Conservation (phyloP, 2,113 vertebrate genomes). For the Oryzias javanicus region DNA sequence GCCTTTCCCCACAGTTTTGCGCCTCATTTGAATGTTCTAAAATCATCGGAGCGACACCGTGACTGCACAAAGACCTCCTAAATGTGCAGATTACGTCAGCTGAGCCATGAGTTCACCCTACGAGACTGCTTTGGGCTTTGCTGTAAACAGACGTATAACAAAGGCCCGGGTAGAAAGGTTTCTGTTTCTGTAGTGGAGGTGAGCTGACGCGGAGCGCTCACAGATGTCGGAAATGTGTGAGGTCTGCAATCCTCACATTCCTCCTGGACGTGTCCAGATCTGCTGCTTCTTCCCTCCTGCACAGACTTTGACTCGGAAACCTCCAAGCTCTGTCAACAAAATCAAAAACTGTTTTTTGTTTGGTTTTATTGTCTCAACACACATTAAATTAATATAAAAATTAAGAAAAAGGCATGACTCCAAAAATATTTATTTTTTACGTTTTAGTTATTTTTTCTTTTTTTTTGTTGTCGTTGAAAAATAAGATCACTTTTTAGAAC, state of each 20-base stretch:
- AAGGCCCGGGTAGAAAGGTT: too few species aligned
- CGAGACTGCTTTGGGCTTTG: too few species aligned
- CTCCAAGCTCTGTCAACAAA: not conserved
- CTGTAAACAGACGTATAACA: too few species aligned
- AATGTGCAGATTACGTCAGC: conserved; percentile 17
- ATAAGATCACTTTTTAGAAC: too few species aligned
- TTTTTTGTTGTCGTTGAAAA: too few species aligned
- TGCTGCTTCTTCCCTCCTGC: conserved; percentile 15
- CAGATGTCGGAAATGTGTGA: conserved; percentile 28
- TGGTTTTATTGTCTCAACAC: not conserved
- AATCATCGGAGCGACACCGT: not conserved
- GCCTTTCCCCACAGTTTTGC: conserved; percentile 6
- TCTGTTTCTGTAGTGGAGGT: too few species aligned
- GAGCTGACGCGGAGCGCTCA: too few species aligned
- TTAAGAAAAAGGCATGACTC: not conserved
- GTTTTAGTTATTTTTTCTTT: too few species aligned
- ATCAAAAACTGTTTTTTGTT: not conserved
- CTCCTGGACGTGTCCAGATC: conserved; percentile 55
- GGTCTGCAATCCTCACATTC: conserved; percentile 50
- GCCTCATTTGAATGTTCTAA: conserved; percentile 26
- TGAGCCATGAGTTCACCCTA: not conserved
- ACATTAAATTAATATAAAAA: not conserved
- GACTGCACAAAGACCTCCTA: conserved; percentile 1
- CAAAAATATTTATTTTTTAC: not conserved
- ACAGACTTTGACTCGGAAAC: not conserved